These are phyloP conservation scores for Aphrocallistes beatrix DNA, from an alignment of 37 sponge, comb jelly and placozoan species.

Conservation along the genomic window DNA sequence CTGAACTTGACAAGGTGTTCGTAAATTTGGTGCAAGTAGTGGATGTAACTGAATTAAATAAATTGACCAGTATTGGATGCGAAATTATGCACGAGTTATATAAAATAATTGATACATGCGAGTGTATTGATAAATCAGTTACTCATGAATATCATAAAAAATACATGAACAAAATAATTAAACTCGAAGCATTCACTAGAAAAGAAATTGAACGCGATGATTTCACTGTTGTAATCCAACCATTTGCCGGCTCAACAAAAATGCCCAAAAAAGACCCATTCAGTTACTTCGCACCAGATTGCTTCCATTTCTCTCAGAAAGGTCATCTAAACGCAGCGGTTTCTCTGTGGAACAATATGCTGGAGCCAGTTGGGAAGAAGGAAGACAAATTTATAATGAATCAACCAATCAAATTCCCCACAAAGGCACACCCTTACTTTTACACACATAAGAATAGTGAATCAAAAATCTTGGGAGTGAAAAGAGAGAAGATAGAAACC, in stretches of 20 bases:
- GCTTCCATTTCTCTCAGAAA: slow-evolving; percentile 51
- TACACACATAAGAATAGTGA: slow-evolving; percentile 36
- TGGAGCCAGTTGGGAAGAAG: slow-evolving; percentile 42
- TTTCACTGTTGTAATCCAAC: slow-evolving; percentile 53
- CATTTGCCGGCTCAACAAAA: slow-evolving; percentile 28
- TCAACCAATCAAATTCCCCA: slow-evolving; percentile 23
- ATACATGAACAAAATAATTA: not conserved
- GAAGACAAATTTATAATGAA: not conserved
- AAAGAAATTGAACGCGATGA: slow-evolving; percentile 29
- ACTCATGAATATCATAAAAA: not conserved
- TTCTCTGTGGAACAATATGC: slow-evolving; percentile 64
- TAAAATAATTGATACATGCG: no score
- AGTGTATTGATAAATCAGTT: not conserved
- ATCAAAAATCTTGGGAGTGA: not conserved
- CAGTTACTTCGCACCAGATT: slow-evolving; percentile 49
- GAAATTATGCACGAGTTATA: no score
- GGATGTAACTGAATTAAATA: no score
- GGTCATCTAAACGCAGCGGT: slow-evolving; percentile 30
- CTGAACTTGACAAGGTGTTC: slow-evolving; percentile 27
- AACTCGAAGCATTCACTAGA: not conserved
- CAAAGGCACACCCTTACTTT: slow-evolving; percentile 27
- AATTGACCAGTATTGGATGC: no score
- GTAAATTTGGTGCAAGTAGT: slow-evolving; percentile 28
- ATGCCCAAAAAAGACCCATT: not conserved
- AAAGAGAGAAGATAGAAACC: no score